Evolutionary conservation across 2,113 vertebrate genomes (phyloP).

Genomic region (Oryctolagus cuniculus): DNA sequence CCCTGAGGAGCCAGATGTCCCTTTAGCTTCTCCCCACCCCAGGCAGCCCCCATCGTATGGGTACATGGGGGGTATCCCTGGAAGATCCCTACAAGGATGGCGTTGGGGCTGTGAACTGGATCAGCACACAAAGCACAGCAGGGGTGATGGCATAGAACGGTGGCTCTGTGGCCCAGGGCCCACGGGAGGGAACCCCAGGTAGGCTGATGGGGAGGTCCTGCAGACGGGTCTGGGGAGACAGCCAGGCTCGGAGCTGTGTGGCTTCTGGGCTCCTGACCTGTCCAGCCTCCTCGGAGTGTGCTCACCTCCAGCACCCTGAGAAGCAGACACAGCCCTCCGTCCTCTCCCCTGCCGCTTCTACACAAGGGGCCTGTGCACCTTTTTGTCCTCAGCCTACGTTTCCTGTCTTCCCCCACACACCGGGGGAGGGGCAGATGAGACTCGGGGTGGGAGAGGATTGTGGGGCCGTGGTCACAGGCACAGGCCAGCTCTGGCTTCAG

Average conservation of each 20-base stretch:
- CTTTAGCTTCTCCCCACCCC: neutral
- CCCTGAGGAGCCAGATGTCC: neutral
- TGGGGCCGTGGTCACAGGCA: rapidly evolving
- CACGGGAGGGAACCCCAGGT: neutral
- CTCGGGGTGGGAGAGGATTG: neutral
- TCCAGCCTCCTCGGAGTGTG: neutral
- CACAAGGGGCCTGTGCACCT: neutral
- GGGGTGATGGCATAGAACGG: neutral
- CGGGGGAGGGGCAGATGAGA: neutral
- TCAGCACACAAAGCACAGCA: neutral
- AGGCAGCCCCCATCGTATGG: neutral
- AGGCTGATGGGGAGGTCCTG: neutral
- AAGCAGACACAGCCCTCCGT: neutral
- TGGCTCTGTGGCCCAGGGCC: neutral
- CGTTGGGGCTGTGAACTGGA: neutral
- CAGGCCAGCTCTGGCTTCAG: neutral
- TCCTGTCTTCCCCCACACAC: neutral
- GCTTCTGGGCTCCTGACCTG: neutral
- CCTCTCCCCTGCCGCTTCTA: neutral
- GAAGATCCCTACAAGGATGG: neutral
- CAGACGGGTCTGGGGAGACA: neutral
- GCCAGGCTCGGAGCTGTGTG: neutral
- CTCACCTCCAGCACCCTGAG: neutral
- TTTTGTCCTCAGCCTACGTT: neutral
- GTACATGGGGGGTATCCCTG: neutral